Evolutionary conservation across 2,113 vertebrate species (phyloP).

Genomic region (Synodontis membranacea): DNA sequence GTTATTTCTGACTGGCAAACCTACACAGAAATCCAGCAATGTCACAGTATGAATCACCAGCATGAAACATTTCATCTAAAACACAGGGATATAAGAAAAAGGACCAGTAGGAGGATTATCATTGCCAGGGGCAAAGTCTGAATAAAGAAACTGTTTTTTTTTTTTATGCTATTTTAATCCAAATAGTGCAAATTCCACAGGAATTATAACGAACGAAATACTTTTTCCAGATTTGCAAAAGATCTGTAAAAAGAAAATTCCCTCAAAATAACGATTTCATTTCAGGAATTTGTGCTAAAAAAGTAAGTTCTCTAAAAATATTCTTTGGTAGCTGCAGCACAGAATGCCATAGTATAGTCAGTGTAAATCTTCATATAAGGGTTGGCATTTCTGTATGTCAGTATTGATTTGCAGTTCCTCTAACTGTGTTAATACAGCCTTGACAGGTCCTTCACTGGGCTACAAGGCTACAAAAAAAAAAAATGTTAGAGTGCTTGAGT

Average conservation of each 20-base stretch:
- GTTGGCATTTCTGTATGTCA: conserved; percentile 28
- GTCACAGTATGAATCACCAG: background rate
- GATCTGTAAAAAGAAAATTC: background rate
- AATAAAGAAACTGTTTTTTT: background rate
- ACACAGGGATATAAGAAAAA: background rate
- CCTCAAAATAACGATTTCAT: background rate
- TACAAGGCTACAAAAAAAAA: background rate
- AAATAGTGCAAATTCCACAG: background rate
- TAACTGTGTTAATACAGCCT: conserved; percentile 22
- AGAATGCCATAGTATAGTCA: background rate
- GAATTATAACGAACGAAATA: background rate
- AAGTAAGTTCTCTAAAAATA: background rate
- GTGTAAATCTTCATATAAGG: conserved; percentile 5
- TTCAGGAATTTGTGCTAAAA: background rate
- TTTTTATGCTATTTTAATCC: background rate
- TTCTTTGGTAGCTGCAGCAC: background rate
- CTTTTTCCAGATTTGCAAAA: background rate
- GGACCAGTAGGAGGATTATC: background rate
- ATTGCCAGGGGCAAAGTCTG: background rate
- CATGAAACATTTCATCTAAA: background rate
- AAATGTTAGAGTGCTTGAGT: background rate
- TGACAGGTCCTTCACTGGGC: background rate
- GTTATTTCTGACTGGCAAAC: background rate
- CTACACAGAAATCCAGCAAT: background rate
- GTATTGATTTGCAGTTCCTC: conserved; percentile 29